Conservation (phyloP, 2,113 vertebrate species). For the Pagrus major region DNA sequence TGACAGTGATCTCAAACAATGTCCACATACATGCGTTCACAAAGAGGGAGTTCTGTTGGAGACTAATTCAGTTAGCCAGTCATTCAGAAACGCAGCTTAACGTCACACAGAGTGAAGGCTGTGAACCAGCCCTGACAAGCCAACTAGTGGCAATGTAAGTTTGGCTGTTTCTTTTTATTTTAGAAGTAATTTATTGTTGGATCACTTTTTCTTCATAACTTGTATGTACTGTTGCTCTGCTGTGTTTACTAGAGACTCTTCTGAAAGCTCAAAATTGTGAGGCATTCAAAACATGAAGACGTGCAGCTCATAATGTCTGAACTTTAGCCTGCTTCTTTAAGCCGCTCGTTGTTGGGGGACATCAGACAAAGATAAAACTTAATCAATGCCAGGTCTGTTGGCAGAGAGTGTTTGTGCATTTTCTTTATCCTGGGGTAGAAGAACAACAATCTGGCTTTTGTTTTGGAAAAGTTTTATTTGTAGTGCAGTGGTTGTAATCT, state of each 20-base stretch:
- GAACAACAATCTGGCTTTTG: too few species aligned
- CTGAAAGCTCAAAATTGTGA: background rate
- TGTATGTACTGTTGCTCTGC: background rate
- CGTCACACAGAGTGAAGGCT: background rate
- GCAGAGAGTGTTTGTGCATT: too few species aligned
- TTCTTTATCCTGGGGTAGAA: too few species aligned
- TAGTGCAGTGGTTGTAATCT: too few species aligned
- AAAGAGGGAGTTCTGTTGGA: background rate
- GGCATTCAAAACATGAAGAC: background rate
- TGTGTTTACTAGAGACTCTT: background rate
- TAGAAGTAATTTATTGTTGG: background rate
- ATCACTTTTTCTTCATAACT: too few species aligned
- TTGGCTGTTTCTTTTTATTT: background rate
- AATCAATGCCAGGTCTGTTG: too few species aligned
- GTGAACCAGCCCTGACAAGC: background rate
- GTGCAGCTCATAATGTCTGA: background rate
- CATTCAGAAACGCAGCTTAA: background rate
- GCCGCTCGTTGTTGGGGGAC: too few species aligned
- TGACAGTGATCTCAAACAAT: constrained; percentile 27
- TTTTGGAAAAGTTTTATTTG: too few species aligned
- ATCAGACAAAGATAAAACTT: too few species aligned
- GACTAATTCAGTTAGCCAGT: background rate
- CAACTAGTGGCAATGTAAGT: accelerated
- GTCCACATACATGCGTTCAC: background rate
- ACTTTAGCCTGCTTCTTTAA: background rate